A percentile compares a stretch with the other conserved stretches of the same genome.
Evolutionary conservation across 2,797 vertebrate genomes (phyloP).

Genomic region (Sebastes goodei): DNA sequence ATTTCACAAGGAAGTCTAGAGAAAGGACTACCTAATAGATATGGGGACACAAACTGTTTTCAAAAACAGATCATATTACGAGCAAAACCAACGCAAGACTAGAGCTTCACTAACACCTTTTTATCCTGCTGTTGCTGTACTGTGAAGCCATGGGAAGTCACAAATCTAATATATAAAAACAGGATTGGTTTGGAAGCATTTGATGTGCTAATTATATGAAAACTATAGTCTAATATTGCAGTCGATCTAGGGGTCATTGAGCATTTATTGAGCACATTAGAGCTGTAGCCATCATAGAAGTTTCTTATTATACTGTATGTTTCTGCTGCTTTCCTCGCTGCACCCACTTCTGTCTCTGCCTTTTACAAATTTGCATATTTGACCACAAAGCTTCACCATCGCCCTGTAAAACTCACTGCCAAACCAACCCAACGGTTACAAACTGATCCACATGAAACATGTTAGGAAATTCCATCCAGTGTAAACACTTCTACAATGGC

Average conservation of each 20-base stretch:
- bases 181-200: neutral
- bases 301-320: neutral
- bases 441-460: neutral
- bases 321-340: neutral
- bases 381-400: neutral
- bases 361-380: neutral
- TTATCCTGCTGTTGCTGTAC: neutral
- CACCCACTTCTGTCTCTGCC: neutral
- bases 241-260: neutral
- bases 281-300: conserved; percentile 59
- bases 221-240: neutral
- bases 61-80: neutral
- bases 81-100: neutral
- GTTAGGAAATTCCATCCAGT: neutral
- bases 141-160: neutral
- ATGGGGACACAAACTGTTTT: neutral
- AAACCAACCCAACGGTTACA: neutral
- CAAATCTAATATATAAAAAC: neutral
- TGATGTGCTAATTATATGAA: neutral
- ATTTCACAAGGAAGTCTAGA: neutral
- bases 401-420: neutral
- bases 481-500: conserved; percentile 53
- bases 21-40: neutral
- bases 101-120: neutral
- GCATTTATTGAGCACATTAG: neutral